Evolutionary conservation across 2,888 invertebrate genomes (phyloP).

Genomic region (Hirtodrosophila duncani): DNA sequence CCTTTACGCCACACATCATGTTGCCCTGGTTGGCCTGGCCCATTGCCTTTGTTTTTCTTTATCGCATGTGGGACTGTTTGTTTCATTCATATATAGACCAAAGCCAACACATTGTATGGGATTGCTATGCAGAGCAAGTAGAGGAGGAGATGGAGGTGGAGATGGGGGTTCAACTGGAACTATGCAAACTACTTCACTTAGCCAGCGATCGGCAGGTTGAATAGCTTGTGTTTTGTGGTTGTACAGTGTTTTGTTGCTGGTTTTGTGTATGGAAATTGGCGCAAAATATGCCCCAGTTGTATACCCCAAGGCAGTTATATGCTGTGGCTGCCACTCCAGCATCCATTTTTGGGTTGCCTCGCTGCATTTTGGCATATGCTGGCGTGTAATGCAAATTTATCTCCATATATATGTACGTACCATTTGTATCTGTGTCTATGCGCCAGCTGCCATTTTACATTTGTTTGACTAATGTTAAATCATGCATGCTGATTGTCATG

Average conservation of each 20-base stretch:
- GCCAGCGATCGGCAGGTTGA: constrained; percentile 45
- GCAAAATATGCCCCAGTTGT: constrained; percentile 64
- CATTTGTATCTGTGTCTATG: constrained; percentile 9
- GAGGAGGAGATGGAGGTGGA: neutral
- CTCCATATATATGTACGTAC: constrained; percentile 8
- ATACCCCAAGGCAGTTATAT: constrained; percentile 45
- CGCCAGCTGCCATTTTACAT: constrained; percentile 39
- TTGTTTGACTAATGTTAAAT: constrained; percentile 55
- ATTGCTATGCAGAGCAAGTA: neutral
- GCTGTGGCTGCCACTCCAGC: constrained; percentile 29
- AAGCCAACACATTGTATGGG: constrained; percentile 6
- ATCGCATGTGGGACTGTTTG: constrained; percentile 40
- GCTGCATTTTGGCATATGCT: constrained; percentile 4
- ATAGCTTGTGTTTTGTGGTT: constrained; percentile 3
- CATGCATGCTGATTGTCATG: constrained; percentile 72
- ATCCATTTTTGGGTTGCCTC: constrained; percentile 22
- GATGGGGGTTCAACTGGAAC: constrained; percentile 11
- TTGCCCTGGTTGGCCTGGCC: constrained; percentile 24
- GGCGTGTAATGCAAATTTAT: constrained; percentile 23
- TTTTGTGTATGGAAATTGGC: constrained; percentile 62
- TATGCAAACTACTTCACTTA: constrained; percentile 34
- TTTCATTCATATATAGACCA: constrained; percentile 55
- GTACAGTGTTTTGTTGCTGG: constrained; percentile 3
- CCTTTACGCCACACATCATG: no score
- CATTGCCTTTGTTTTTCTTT: constrained; percentile 46